Base-by-base conservation (phyloP, 2,888 invertebrate genomes). In the Mallateleia sp. region DNA sequence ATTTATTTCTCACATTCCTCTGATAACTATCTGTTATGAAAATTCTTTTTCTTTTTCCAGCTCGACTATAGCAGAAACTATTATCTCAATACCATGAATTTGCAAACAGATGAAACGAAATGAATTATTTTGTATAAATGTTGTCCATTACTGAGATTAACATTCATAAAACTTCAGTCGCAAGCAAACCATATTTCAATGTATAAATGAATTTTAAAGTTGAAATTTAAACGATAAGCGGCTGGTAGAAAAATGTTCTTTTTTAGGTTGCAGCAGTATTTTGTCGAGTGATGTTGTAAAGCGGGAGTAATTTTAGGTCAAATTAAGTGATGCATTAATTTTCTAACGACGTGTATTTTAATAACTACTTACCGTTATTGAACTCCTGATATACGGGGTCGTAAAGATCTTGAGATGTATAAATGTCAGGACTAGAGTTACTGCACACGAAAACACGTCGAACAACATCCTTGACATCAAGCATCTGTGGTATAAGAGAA, bases 381-480 rank as follows among this genome's bases (percentile, higher is more conserved):
- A 98, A 96, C 93, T 98, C 98, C 95, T 98, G 98, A 95, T 98
- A 98, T 25, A 98, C 97, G 69, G 98, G 98, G 91, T 98, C 98
- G 92, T 97, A 96, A 93, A 97, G 95, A 92, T 96, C 96, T 93
- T 96, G 96, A 74, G 96, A 96, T 90, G 95, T 95, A 94, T 96
- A 96, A 42, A 97, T 97, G 95, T 97, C 97, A 22, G 97, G 97
- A 8, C 97, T 97, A 4, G 97, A 58, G 96, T 97, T 89, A 96
- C 94, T 94, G 91, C 94, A 94, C 83, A 94, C 93, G 91, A 94
- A 94, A 56, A 94, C 94, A 32, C 94, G 94, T 83, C 94, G 92
- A 60, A 91, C 90, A 66, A 92, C 90, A 66, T 94, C 94, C 88
- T 94, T 94, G 77, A 94, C 94, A 89, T 94, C 94, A 90, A 94